Evolutionary conservation across 2,888 invertebrate genomes (phyloP).

Genomic region (Smittia sp.): DNA sequence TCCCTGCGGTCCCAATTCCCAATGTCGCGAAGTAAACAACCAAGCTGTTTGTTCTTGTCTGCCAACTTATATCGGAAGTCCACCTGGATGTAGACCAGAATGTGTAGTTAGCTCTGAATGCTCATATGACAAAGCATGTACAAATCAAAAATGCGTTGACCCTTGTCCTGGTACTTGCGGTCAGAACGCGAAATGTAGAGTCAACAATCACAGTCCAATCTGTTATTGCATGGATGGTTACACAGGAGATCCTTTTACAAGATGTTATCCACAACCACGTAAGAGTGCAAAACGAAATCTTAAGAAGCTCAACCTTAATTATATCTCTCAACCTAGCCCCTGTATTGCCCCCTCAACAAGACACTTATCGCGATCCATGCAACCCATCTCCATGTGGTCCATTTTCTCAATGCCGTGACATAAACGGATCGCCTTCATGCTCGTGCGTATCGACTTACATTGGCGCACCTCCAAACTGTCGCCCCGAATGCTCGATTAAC

Average conservation of each 20-base stretch:
- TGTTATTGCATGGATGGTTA: conserved; percentile 64
- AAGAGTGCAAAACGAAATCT: conserved; percentile 58
- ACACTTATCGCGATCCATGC: conserved; percentile 59
- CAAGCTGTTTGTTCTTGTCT: conserved; percentile 61
- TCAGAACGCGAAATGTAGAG: conserved; percentile 65
- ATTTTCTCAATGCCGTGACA: conserved; percentile 62
- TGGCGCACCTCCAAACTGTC: conserved; percentile 61
- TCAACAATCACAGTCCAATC: conserved; percentile 67
- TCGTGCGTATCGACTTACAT: conserved; percentile 64
- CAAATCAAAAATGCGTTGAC: conserved; percentile 68
- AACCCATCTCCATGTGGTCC: conserved; percentile 68
- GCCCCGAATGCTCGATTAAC: conserved; percentile 70
- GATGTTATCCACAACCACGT: conserved; percentile 59
- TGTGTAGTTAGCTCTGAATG: conserved; percentile 59
- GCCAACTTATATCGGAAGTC: conserved; percentile 59
- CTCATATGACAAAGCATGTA: conserved; percentile 61
- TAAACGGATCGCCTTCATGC: conserved; percentile 63
- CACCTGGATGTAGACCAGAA: conserved; percentile 61
- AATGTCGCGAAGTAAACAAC: conserved; percentile 61
- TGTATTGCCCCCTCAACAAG: conserved; percentile 47
- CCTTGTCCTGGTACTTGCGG: conserved; percentile 77
- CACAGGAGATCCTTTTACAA: conserved; percentile 81
- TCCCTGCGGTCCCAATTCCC: conserved; percentile 68
- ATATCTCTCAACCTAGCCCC: background rate
- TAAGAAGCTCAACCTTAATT: conserved; percentile 58